Evolutionary conservation across 2,113 vertebrate genomes (phyloP).

Genomic region (Suncus etruscus): DNA sequence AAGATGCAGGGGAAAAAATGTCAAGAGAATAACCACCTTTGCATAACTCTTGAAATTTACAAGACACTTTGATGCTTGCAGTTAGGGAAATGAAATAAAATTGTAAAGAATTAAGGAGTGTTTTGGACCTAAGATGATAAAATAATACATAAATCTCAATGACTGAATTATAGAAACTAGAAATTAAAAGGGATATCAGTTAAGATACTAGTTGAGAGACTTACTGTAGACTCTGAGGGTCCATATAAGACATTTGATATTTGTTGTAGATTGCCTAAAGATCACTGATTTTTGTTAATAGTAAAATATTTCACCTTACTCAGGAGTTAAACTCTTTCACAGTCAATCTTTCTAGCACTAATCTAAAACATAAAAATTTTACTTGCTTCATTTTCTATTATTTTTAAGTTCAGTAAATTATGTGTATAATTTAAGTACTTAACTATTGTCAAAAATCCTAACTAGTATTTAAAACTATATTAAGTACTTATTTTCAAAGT

Average conservation of each 20-base stretch:
- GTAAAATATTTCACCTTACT: neutral
- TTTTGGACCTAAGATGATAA: neutral
- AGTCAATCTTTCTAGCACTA: neutral
- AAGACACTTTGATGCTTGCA: conserved; percentile 8
- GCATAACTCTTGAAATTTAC: neutral
- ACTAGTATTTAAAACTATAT: neutral
- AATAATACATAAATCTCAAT: conserved; percentile 1
- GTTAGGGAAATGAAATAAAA: neutral
- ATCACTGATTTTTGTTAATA: neutral
- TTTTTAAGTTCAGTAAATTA: neutral
- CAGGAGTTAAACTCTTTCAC: neutral
- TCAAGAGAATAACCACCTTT: conserved; percentile 18
- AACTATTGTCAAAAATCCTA: neutral
- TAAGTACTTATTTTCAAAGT: neutral
- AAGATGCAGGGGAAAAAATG: neutral
- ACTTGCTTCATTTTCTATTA: neutral
- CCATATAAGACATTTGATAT: neutral
- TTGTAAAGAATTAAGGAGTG: neutral
- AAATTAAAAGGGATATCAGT: neutral
- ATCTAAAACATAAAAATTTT: neutral
- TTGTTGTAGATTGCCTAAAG: too few relatives aligned
- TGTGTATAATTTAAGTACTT: conserved; percentile 21
- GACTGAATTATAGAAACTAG: neutral
- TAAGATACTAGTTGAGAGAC: neutral
- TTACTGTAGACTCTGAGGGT: neutral